Evolutionary conservation across 2,888 invertebrate species (phyloP).

Genomic region (Nemotelus pantherinus): DNA sequence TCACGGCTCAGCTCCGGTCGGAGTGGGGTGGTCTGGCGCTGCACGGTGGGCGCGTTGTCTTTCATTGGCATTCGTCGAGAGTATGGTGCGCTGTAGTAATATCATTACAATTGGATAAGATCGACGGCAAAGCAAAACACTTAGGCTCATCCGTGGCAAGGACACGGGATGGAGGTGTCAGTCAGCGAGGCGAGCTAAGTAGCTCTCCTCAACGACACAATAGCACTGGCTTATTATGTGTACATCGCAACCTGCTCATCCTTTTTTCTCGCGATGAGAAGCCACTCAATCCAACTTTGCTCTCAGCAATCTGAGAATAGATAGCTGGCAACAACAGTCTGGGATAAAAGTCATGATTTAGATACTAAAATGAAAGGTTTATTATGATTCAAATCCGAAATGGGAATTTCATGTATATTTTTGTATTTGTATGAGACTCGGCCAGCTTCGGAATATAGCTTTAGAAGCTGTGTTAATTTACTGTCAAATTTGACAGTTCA

Average conservation of each 20-base stretch:
- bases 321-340: no score
- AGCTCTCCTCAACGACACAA: slow-evolving; percentile 42
- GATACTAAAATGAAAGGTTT: no score
- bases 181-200: background rate
- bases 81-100: slow-evolving; percentile 47
- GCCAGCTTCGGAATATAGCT: no score
- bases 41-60: background rate
- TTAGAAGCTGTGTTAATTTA: no score
- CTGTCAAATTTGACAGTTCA: no score
- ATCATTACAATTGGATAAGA: slow-evolving; percentile 52
- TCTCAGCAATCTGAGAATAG: no score
- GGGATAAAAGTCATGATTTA: no score
- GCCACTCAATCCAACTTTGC: slow-evolving; percentile 1
- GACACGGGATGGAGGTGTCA: slow-evolving; percentile 29
- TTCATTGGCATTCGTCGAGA: slow-evolving; percentile 44
- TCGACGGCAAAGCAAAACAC: slow-evolving; percentile 47
- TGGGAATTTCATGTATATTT: no score
- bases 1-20: background rate
- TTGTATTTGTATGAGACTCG: no score
- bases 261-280: background rate
- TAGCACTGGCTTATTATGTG: slow-evolving; percentile 34
- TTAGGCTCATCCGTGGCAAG: slow-evolving; percentile 38
- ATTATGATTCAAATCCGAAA: no score
- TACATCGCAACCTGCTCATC: background rate
- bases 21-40: no score